Evolutionary conservation across 2,113 vertebrate species (phyloP).

Genomic region (Oryzias woworae): DNA sequence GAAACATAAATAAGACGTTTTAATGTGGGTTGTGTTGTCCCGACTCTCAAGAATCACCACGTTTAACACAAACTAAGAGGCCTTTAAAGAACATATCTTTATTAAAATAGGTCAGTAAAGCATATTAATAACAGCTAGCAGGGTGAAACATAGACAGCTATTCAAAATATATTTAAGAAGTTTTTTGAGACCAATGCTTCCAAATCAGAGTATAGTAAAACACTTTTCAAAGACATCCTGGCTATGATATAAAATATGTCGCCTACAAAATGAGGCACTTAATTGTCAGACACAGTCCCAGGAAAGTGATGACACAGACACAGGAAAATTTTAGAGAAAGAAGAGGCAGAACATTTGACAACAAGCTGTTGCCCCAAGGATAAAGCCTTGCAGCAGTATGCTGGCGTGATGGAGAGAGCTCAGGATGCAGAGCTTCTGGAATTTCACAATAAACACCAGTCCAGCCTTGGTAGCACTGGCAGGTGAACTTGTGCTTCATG

Average conservation of each 20-base stretch:
- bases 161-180: no score
- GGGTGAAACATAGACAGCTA: no score
- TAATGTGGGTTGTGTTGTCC: no score
- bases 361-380: conserved; percentile 36
- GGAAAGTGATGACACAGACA: conserved; percentile 67
- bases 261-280: conserved; percentile 70
- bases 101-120: no score
- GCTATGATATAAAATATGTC: not conserved
- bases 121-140: no score
- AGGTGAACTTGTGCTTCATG: conserved; percentile 87
- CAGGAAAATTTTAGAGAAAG: conserved; percentile 70
- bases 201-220: no score
- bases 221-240: no score
- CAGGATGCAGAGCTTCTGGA: conserved; percentile 61
- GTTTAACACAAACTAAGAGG: no score
- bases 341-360: conserved; percentile 53
- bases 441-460: conserved; percentile 85
- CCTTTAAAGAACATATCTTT: no score
- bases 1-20: no score
- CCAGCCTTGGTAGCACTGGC: conserved; percentile 91
- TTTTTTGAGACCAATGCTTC: no score
- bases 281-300: conserved; percentile 70
- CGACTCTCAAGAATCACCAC: no score
- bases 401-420: conserved; percentile 31
- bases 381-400: conserved; percentile 7